These are phyloP conservation scores for Tiliacea aurago DNA, from an alignment of 2,888 invertebrate genomes.

Conservation along the genomic window DNA sequence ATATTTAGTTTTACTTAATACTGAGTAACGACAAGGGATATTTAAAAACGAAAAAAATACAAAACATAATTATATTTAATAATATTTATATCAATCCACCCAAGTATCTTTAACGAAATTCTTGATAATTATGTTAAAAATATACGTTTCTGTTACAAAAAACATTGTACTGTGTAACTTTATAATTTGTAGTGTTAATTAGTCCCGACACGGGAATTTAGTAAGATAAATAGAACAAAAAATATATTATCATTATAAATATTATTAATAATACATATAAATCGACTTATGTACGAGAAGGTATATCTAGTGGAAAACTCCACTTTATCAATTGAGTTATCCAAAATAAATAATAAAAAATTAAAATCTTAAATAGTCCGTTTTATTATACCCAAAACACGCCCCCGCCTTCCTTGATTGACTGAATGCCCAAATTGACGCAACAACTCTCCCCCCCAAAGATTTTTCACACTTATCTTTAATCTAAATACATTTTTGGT, in stretches of 20 bases:
- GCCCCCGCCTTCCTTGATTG: constrained; percentile 74
- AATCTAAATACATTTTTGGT: constrained; percentile 18
- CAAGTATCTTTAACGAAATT: neutral
- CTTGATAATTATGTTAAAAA: too few relatives aligned
- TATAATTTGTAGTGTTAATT: neutral
- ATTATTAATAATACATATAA: neutral
- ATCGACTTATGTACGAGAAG: neutral
- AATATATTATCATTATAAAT: neutral
- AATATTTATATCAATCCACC: neutral
- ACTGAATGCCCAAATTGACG: constrained; percentile 87
- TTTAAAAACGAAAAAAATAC: neutral
- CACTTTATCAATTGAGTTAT: neutral
- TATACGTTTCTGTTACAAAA: neutral
- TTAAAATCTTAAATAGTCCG: neutral
- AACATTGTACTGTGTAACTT: neutral
- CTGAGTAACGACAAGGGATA: neutral
- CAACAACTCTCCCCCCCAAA: constrained; percentile 73
- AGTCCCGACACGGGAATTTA: neutral
- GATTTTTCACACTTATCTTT: constrained; percentile 67
- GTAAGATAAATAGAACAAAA: neutral
- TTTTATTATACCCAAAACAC: constrained; percentile 61
- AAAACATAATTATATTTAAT: neutral
- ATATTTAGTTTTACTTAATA: neutral
- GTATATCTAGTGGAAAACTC: neutral
- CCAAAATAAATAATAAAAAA: neutral